phyloP scores from a whole-genome alignment of 2,797 vertebrate species.

The Smutsia gigantea region DNA sequence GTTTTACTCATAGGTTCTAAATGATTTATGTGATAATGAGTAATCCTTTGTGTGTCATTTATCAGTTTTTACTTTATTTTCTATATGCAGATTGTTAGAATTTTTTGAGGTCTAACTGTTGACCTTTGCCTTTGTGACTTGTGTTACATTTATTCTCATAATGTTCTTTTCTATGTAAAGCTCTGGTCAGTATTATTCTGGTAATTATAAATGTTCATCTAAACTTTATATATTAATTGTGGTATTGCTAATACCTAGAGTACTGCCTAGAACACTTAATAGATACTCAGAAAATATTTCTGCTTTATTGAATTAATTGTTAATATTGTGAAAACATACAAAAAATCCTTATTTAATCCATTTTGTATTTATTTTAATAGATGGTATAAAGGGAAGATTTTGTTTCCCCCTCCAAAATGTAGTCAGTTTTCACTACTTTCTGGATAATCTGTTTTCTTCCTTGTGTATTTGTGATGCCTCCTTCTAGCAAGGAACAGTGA shows the following conservation, averaged over 20 bases:
- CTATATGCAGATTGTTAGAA: neutral
- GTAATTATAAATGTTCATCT: neutral
- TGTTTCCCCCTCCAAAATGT: neutral
- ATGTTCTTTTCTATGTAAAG: neutral
- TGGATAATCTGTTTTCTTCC: neutral
- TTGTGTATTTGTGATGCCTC: neutral
- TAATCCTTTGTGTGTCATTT: neutral
- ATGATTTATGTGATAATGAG: neutral
- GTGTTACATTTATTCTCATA: neutral
- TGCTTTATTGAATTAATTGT: slow-evolving; percentile 21
- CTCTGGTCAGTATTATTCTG: neutral
- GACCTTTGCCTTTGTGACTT: neutral
- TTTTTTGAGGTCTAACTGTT: neutral
- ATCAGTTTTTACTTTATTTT: neutral
- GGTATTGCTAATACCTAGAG: neutral
- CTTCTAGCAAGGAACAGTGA: neutral
- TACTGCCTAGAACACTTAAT: neutral
- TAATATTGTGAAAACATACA: neutral
- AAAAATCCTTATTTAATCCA: neutral
- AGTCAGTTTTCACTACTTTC: neutral
- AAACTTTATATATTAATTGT: neutral
- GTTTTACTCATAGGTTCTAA: neutral
- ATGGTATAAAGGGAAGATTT: neutral
- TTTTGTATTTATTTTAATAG: slow-evolving; percentile 34
- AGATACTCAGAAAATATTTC: neutral